Percentiles rank a stretch among this genome's conserved stretches.
phyloP scores from a whole-genome alignment of 2,113 vertebrate species.

The Marmota monax region DNA sequence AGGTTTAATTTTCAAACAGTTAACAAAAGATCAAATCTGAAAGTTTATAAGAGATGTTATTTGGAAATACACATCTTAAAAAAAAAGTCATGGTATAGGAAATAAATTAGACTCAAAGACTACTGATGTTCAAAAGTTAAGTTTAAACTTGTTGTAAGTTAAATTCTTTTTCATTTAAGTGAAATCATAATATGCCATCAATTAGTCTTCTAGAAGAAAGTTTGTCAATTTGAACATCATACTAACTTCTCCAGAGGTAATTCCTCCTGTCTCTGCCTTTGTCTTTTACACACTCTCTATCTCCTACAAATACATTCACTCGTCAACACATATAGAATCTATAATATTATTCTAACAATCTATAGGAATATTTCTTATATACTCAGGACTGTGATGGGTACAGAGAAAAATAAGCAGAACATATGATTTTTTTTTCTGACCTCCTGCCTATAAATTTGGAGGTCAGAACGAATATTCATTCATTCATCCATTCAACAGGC shows the following conservation, averaged over 20 bases:
- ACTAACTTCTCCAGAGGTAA: not conserved
- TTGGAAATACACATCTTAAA: not conserved
- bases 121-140: not conserved
- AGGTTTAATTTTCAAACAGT: constrained; percentile 13
- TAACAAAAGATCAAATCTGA: not conserved
- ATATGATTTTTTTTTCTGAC: not conserved
- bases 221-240: not conserved
- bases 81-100: not conserved
- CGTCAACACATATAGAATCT: not conserved
- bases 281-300: not conserved
- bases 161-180: not conserved
- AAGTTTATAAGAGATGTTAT: not conserved
- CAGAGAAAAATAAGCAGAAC: not conserved
- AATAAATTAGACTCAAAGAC: not conserved
- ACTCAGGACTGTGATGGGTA: not conserved
- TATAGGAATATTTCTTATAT: not conserved
- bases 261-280: not conserved
- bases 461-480: not conserved
- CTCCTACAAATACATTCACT: not conserved
- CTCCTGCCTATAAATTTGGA: not conserved
- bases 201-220: constrained; percentile 34
- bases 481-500: not conserved
- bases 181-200: not conserved
- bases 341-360: not conserved
- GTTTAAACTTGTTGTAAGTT: not conserved